Conservation (phyloP, 2,797 vertebrate species). For the Lindbergichthys nudifrons region DNA sequence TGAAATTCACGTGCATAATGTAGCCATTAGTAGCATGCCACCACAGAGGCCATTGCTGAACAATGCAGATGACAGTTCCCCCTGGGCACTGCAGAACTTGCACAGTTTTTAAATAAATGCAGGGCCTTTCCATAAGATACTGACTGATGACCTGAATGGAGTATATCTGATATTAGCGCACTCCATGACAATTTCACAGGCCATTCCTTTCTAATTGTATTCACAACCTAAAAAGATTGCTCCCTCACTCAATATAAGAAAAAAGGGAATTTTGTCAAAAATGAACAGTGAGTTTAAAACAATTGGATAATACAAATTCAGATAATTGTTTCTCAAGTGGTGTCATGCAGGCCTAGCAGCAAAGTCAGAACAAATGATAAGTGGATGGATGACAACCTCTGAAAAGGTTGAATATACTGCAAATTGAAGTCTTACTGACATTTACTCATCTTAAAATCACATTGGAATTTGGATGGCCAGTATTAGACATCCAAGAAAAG, state of each 20-base stretch:
- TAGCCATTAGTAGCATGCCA: not conserved
- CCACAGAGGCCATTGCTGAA: not conserved
- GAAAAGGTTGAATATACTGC: not conserved
- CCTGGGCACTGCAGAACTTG: not conserved
- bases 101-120: not conserved
- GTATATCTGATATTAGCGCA: not conserved
- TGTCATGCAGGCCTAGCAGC: not conserved
- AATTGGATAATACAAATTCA: not conserved
- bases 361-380: slow-evolving; percentile 5
- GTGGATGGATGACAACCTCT: slow-evolving; percentile 3
- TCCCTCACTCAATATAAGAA: not conserved
- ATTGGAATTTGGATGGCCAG: not conserved
- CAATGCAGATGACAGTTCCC: not conserved
- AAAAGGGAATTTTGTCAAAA: not conserved
- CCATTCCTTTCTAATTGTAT: not conserved
- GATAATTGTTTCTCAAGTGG: not conserved
- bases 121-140: not conserved
- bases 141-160: not conserved
- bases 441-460: not conserved
- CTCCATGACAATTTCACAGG: not conserved
- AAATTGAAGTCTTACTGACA: not conserved
- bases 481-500: not conserved
- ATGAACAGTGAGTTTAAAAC: not conserved
- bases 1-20: not conserved
- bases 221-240: not conserved